These are phyloP conservation scores for Eurypyga helias DNA, from an alignment of 2,113 vertebrate genomes.

Conservation along the genomic window DNA sequence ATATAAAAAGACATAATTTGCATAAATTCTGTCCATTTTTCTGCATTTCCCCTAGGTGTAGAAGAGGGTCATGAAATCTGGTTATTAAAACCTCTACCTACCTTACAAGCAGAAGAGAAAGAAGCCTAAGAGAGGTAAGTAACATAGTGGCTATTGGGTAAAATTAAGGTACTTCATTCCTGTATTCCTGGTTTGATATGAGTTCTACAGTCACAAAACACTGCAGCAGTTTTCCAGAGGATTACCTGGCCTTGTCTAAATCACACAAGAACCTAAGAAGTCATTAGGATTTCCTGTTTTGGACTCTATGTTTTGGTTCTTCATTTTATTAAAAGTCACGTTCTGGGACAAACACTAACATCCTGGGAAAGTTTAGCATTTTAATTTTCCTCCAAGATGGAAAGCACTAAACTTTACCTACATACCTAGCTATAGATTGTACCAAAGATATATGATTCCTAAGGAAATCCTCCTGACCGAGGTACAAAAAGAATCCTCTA, in stretches of 20 bases:
- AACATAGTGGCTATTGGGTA: not conserved
- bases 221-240: not conserved
- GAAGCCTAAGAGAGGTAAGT: not conserved
- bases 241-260: not conserved
- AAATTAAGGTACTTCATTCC: not conserved
- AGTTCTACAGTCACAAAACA: not conserved
- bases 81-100: not conserved
- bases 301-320: not conserved
- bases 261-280: not conserved
- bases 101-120: not conserved
- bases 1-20: not conserved
- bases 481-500: not conserved
- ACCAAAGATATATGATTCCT: not conserved
- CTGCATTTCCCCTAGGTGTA: not conserved
- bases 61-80: not conserved
- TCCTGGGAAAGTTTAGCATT: not conserved
- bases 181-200: not conserved
- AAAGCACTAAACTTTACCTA: not conserved
- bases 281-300: not conserved
- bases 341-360: not conserved
- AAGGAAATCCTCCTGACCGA: not conserved
- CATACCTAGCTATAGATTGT: not conserved
- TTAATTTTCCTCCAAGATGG: not conserved
- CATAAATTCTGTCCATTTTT: not conserved
- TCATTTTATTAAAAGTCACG: not conserved